phyloP scores from a whole-genome alignment of 1,140 invertebrate genomes.

The Aphelenchoides fujianensis region DNA sequence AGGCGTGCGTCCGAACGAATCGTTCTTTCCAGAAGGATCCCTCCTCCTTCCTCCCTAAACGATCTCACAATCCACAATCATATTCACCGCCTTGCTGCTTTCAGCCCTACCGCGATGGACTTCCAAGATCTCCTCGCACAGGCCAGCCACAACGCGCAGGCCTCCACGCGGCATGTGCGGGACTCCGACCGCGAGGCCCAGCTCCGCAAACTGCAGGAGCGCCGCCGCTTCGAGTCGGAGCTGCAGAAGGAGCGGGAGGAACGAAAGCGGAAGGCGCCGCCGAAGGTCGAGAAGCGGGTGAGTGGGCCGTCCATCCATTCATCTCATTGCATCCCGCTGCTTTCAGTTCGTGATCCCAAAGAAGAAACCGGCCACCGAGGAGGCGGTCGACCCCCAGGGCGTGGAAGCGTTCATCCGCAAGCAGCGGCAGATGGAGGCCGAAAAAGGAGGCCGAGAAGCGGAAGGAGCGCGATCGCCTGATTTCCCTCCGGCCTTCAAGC shows the following conservation, averaged over 20 bases:
- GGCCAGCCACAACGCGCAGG: slow-evolving; percentile 32
- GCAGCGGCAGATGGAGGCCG: slow-evolving; percentile 20
- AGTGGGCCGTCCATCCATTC: not conserved
- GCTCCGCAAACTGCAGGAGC: slow-evolving; percentile 19
- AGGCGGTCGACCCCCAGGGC: slow-evolving; percentile 25
- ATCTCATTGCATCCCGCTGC: not conserved
- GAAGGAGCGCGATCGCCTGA: slow-evolving; percentile 33
- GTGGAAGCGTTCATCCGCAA: slow-evolving; percentile 21
- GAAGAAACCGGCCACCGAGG: slow-evolving; percentile 20
- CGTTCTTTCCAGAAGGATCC: too few species aligned
- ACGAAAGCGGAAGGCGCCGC: slow-evolving; percentile 29
- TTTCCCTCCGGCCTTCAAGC: slow-evolving; percentile 33
- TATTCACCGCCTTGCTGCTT: too few species aligned
- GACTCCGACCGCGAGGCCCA: slow-evolving; percentile 38
- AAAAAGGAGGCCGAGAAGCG: slow-evolving; percentile 23
- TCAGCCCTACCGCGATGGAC: slow-evolving; percentile 28
- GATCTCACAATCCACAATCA: too few species aligned
- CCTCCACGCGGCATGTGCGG: slow-evolving; percentile 26
- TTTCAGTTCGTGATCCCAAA: slow-evolving; percentile 41
- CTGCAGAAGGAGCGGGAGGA: slow-evolving; percentile 32
- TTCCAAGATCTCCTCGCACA: slow-evolving; percentile 43
- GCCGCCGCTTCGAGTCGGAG: slow-evolving; percentile 16
- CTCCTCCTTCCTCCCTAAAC: too few species aligned
- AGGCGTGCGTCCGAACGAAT: too few species aligned
- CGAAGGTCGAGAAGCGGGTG: slow-evolving; percentile 26